phyloP scores from a whole-genome alignment of 2,113 vertebrate species.

The Stictonetta naevosa region DNA sequence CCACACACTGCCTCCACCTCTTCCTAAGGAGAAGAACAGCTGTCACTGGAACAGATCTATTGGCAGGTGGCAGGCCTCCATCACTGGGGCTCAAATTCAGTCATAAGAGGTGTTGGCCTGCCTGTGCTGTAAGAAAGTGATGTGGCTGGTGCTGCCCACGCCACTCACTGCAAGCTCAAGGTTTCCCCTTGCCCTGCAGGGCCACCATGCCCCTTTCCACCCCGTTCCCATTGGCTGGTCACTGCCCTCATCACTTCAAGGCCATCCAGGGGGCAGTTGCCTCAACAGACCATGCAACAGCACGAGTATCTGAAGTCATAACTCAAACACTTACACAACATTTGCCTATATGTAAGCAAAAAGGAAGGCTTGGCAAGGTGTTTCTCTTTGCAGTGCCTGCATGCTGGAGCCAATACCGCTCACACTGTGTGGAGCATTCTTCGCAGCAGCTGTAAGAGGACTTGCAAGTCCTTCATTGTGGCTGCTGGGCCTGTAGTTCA shows the following conservation, averaged over 20 bases:
- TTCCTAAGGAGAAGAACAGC: not conserved
- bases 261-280: not conserved
- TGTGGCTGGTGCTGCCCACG: not conserved
- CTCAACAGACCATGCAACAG: not conserved
- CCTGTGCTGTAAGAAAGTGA: not conserved
- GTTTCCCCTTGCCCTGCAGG: not conserved
- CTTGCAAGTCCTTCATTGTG: not conserved
- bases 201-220: not conserved
- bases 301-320: slow-evolving; percentile 1
- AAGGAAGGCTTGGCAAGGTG: not conserved
- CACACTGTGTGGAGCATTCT: not conserved
- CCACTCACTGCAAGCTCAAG: not conserved
- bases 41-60: not conserved
- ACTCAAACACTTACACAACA: slow-evolving; percentile 30
- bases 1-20: not conserved
- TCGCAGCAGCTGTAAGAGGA: not conserved
- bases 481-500: not conserved
- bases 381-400: not conserved
- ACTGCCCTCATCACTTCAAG: not conserved
- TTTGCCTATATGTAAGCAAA: slow-evolving; percentile 27
- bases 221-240: not conserved
- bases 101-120: not conserved
- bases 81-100: not conserved
- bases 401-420: not conserved
- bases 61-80: not conserved